These are phyloP conservation scores for Ectobius pallidus DNA, from an alignment of 2,888 invertebrate genomes.

Conservation along the genomic window DNA sequence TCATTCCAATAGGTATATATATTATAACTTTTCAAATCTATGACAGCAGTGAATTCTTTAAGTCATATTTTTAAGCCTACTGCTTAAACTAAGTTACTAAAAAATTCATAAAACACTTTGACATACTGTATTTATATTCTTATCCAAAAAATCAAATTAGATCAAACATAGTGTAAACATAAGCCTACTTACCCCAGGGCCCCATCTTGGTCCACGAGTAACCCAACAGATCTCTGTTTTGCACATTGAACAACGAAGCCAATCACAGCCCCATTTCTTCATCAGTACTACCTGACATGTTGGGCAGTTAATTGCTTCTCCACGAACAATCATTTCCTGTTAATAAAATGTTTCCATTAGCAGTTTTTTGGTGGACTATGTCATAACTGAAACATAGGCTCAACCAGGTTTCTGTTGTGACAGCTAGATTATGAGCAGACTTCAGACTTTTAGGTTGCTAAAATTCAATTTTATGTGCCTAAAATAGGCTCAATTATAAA, in stretches of 20 bases:
- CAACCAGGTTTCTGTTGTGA: too few species aligned
- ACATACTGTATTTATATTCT: not conserved
- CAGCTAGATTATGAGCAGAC: too few species aligned
- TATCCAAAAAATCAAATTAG: not conserved
- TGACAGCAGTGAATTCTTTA: too few species aligned
- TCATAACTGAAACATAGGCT: too few species aligned
- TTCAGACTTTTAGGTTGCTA: too few species aligned
- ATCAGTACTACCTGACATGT: conserved; percentile 83
- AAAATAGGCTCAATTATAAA: too few species aligned
- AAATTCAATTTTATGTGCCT: too few species aligned
- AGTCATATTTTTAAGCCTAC: too few species aligned
- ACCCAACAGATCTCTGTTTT: conserved; percentile 96
- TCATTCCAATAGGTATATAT: not conserved
- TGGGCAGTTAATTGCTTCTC: conserved; percentile 88
- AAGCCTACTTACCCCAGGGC: conserved; percentile 59
- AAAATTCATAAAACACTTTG: too few species aligned
- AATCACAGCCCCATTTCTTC: conserved; percentile 95
- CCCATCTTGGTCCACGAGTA: conserved; percentile 74
- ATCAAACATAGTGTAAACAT: not conserved
- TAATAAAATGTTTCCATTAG: too few species aligned
- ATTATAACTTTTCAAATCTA: not conserved
- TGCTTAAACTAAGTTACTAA: too few species aligned
- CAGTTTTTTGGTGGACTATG: too few species aligned
- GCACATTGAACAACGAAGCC: conserved; percentile 90
- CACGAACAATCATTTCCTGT: conserved; percentile 75